A percentile compares a stretch with the other conserved stretches of the same genome.
Evolutionary conservation across 2,888 invertebrate species (phyloP).

Genomic region (Aromia moschata): DNA sequence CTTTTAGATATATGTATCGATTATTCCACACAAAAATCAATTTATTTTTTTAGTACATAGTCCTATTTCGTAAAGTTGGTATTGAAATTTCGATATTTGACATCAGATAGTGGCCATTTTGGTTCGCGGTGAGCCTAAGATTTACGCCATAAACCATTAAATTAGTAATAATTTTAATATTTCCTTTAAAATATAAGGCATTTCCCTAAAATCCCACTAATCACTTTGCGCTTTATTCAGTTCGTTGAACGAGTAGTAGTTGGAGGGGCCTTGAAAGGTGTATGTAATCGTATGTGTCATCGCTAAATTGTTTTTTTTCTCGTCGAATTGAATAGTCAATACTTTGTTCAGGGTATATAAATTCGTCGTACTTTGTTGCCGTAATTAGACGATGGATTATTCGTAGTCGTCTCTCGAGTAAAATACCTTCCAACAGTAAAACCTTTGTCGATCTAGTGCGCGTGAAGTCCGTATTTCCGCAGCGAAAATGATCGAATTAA

Average conservation of each 20-base stretch:
- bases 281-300: conserved; percentile 14
- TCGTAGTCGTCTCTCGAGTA: background rate
- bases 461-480: conserved; percentile 20
- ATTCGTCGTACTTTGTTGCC: conserved; percentile 15
- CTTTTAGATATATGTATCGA: too few relatives aligned
- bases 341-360: conserved; percentile 13
- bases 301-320: conserved; percentile 12
- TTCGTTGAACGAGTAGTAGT: background rate
- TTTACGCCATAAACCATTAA: conserved; percentile 27
- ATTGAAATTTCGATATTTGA: background rate
- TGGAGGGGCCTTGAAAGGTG: conserved; percentile 14
- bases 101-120: conserved; percentile 29
- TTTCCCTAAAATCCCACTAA: conserved; percentile 1
- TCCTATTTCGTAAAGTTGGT: too few relatives aligned
- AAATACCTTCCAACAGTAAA: background rate
- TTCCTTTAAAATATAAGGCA: conserved; percentile 8
- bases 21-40: too few relatives aligned
- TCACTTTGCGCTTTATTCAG: background rate
- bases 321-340: conserved; percentile 11
- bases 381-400: conserved; percentile 2
- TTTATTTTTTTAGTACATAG: too few relatives aligned
- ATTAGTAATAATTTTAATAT: conserved; percentile 5
- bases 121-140: conserved; percentile 20
- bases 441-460: background rate
- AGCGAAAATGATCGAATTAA: conserved; percentile 77